Base-by-base conservation (phyloP, 2,888 invertebrate genomes). In the Zygothrica quintamaculata region DNA sequence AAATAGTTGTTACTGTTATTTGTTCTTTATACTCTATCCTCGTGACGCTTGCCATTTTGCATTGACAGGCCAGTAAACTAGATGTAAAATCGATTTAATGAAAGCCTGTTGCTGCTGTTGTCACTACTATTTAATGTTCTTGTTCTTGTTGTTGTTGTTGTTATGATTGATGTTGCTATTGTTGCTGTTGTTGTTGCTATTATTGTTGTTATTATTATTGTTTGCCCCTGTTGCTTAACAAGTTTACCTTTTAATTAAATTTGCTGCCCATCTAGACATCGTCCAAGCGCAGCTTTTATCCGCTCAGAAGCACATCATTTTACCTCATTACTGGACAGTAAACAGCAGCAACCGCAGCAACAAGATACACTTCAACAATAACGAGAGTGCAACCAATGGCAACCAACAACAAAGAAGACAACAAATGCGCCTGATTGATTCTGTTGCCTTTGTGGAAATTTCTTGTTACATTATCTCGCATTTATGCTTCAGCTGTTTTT, bases 201-300 rank as follows among this genome's bases (percentile, higher is more conserved):
- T 42, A 7, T n/a, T 55, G n/a, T 37, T 44, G 6, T 5, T 55
- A 22, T 18, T 34, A 33, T 12, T 69, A 48, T 7, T 39, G 55
- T 5, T 53, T 46, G 51, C 65, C 61, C 34, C 57, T 55, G 55
- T 55, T 70, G 74, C 53, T 62, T 79, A 78, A 71, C 82, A 74
- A 85, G 84, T 79, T 85, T 85, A 79, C 85, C 79, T 80, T 82
- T 85, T 80, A 80, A 80, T 80, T 80, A 80, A 85, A 85, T 82
- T 85, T 68, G 33, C 58, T 61, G 55, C 79, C 82, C 76, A 71
- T 71, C 62, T 57, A 57, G 57, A 70, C 55, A 43, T n/a, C n/a
- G 55, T 11, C 53, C 29, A 7, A 25, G n/a, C n/a, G 26, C 7
- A 11, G 26, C 26, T 9, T 37, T 18, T 9, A 29, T 29, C 29